Evolutionary conservation across 2,888 invertebrate species (phyloP).

Genomic region (Syrphus vitripennis): DNA sequence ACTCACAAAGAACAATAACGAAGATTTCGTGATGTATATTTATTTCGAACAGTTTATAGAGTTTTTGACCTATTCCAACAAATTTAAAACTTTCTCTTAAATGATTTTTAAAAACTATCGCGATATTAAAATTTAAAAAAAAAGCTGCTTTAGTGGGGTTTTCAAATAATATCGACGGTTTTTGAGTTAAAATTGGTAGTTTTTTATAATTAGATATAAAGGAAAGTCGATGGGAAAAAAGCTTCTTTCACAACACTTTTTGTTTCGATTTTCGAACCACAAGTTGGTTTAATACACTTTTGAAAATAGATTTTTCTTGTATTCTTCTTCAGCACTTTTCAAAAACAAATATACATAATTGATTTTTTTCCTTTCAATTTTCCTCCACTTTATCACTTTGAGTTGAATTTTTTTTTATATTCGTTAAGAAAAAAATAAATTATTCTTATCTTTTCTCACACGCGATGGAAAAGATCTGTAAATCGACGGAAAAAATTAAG

Average conservation of each 20-base stretch:
- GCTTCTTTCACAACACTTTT: background rate
- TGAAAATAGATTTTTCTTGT: background rate
- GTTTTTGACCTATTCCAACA: background rate
- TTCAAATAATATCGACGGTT: background rate
- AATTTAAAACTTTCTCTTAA: background rate
- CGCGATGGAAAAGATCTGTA: constrained; percentile 59
- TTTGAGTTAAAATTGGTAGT: background rate
- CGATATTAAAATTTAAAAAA: background rate
- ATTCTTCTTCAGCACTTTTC: background rate
- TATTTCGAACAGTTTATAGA: background rate
- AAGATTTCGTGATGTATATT: background rate
- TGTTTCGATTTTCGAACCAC: background rate
- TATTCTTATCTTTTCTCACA: constrained; percentile 61
- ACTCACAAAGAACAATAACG: too few species aligned
- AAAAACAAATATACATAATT: background rate
- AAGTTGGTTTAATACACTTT: background rate
- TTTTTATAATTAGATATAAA: background rate
- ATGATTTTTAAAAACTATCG: background rate
- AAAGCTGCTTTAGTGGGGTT: background rate
- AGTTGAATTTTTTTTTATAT: constrained; percentile 32
- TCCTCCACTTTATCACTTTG: constrained; percentile 52
- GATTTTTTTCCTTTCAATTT: background rate
- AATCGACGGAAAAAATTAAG: constrained; percentile 47
- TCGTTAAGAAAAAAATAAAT: constrained; percentile 69
- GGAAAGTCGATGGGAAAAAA: background rate